phyloP scores from a whole-genome alignment of 2,797 vertebrate species.

The Hirundo rustica region DNA sequence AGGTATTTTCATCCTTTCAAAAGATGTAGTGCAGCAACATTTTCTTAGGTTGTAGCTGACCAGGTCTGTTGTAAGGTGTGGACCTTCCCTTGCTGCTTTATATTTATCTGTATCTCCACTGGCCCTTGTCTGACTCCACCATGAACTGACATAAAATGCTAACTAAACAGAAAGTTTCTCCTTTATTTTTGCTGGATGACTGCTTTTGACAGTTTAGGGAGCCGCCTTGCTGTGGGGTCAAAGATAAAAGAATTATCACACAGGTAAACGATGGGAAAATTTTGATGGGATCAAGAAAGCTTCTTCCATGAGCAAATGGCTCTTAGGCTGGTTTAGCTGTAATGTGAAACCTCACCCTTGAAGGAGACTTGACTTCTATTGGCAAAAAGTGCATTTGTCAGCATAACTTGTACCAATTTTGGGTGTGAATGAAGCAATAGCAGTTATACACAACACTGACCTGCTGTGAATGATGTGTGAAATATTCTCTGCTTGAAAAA shows the following conservation, averaged over 20 bases:
- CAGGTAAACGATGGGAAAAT: not conserved
- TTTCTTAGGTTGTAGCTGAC: not conserved
- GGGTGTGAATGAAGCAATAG: not conserved
- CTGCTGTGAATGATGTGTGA: not conserved
- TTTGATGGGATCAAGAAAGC: not conserved
- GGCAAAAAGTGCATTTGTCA: not conserved
- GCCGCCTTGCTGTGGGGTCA: not conserved
- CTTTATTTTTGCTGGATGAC: slow-evolving; percentile 1
- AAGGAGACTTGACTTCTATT: not conserved
- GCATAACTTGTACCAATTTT: not conserved
- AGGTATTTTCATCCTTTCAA: not conserved
- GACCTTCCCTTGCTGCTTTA: not conserved
- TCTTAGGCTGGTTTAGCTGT: not conserved
- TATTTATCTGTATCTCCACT: not conserved
- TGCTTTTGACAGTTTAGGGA: slow-evolving; percentile 5
- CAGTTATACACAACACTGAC: not conserved
- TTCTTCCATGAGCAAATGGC: not conserved
- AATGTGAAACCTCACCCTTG: not conserved
- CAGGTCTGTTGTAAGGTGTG: not conserved
- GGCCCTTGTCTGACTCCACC: not conserved
- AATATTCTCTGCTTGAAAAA: not conserved
- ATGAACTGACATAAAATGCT: not conserved
- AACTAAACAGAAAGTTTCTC: not conserved
- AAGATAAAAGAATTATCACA: not conserved
- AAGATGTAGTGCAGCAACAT: not conserved